Percentiles rank a stretch among this genome's conserved stretches.
Conservation (phyloP, 2,113 vertebrate species). For the Callopanchax toddi region DNA sequence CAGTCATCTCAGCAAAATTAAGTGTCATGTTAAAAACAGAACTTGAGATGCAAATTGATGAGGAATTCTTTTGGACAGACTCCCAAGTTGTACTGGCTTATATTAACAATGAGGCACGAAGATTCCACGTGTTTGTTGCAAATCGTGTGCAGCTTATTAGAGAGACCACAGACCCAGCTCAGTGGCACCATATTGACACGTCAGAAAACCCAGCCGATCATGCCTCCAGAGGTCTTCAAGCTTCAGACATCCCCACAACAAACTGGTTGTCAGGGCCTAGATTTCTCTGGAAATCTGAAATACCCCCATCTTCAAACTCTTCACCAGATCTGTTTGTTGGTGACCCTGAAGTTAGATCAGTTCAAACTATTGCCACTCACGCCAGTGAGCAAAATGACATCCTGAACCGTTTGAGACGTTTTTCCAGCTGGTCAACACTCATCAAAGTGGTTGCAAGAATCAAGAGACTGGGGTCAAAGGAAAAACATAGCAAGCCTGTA, state of each 20-base stretch:
- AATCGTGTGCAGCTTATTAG: neutral
- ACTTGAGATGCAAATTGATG: neutral
- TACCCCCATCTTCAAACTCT: neutral
- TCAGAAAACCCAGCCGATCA: conserved; percentile 2
- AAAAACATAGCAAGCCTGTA: neutral
- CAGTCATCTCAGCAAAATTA: neutral
- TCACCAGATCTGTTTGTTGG: accelerated
- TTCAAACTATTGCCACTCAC: accelerated
- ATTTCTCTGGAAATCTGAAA: conserved; percentile 2
- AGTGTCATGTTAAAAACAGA: neutral
- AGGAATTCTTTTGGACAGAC: no score
- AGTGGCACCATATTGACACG: neutral
- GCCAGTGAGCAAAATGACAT: accelerated
- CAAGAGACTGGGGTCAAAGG: neutral
- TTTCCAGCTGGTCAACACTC: conserved; percentile 2
- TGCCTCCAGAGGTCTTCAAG: accelerated
- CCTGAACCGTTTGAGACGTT: accelerated
- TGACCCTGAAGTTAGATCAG: neutral
- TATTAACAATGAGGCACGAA: neutral
- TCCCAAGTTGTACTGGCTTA: no score
- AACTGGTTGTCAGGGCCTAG: neutral
- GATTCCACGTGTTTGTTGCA: conserved; percentile 7
- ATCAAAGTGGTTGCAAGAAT: neutral
- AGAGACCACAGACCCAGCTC: neutral
- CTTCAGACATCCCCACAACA: neutral